Conservation (phyloP, 2,888 invertebrate genomes). For the Epistrophe eligans region DNA sequence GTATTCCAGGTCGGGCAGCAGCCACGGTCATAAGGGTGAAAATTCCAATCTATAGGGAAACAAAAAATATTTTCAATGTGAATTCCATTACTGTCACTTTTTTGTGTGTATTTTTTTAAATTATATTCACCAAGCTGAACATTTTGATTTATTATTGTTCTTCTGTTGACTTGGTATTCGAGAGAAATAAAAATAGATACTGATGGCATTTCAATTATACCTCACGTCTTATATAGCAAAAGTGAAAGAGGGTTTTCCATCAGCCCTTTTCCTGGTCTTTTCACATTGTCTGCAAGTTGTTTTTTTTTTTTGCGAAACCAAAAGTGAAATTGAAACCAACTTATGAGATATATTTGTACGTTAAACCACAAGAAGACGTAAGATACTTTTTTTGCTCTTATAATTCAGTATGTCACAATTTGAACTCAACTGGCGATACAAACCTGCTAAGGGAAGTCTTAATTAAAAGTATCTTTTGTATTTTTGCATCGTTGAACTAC, state of each 20-base stretch:
- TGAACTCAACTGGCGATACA: conserved; percentile 11
- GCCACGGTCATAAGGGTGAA: conserved; percentile 31
- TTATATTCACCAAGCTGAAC: conserved; percentile 43
- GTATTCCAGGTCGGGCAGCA: conserved; percentile 49
- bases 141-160: conserved; percentile 19
- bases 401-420: conserved; percentile 30
- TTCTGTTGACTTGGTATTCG: conserved; percentile 10
- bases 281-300: conserved; percentile 16
- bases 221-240: conserved; percentile 38
- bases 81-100: not conserved
- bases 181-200: conserved; percentile 20
- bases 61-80: not conserved
- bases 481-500: not conserved
- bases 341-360: conserved; percentile 3
- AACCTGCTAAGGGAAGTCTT: conserved; percentile 2
- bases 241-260: not conserved
- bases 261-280: conserved; percentile 34
- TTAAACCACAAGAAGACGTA: conserved; percentile 20
- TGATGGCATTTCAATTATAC: conserved; percentile 28
- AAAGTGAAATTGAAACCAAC: conserved; percentile 58
- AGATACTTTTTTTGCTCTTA: not conserved
- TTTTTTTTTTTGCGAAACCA: conserved; percentile 6
- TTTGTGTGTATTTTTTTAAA: not conserved
- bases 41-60: conserved; percentile 16
- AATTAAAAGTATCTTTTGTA: conserved; percentile 13